These are phyloP conservation scores for Brachionus asplanchnoidis DNA, from an alignment of 1,140 invertebrate species.

Conservation along the genomic window DNA sequence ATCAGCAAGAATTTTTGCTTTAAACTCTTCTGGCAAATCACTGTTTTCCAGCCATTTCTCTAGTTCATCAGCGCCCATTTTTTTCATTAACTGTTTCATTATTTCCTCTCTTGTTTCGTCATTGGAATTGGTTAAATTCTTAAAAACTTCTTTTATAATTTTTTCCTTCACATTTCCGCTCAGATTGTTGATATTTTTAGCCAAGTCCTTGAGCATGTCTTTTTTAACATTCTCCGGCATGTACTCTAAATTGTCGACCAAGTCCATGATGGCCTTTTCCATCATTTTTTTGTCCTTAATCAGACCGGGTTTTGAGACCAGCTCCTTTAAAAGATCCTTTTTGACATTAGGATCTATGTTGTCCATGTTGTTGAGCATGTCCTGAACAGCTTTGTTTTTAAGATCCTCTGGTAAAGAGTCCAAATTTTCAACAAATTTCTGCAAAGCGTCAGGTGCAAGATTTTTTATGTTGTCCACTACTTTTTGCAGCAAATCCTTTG, in stretches of 20 bases:
- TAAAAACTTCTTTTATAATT: conserved; percentile 35
- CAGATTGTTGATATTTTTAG: conserved; percentile 29
- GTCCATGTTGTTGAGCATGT: conserved; percentile 20
- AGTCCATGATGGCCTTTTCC: conserved; percentile 28
- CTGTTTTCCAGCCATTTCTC: conserved; percentile 30
- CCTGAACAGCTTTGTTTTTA: conserved; percentile 6
- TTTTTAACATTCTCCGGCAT: conserved; percentile 32
- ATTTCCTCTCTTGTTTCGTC: conserved; percentile 31
- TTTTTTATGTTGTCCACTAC: conserved; percentile 4
- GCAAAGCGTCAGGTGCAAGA: conserved; percentile 1
- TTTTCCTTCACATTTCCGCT: not conserved
- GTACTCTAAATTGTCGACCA: conserved; percentile 24
- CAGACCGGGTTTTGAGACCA: not conserved
- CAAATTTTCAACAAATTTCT: conserved; percentile 29
- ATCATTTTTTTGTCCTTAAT: conserved; percentile 30
- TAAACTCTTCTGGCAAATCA: conserved; percentile 34
- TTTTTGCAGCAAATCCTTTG: conserved; percentile 26
- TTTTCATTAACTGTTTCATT: conserved; percentile 35
- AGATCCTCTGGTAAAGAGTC: conserved; percentile 27
- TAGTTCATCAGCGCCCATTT: conserved; percentile 35
- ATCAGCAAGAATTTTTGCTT: conserved; percentile 8
- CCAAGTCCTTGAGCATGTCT: conserved; percentile 28
- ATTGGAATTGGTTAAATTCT: not conserved
- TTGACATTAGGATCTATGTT: conserved; percentile 2
- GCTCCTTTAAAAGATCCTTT: conserved; percentile 33